phyloP scores from a whole-genome alignment of 2,797 vertebrate genomes.

The Sebastolobus altivelis region DNA sequence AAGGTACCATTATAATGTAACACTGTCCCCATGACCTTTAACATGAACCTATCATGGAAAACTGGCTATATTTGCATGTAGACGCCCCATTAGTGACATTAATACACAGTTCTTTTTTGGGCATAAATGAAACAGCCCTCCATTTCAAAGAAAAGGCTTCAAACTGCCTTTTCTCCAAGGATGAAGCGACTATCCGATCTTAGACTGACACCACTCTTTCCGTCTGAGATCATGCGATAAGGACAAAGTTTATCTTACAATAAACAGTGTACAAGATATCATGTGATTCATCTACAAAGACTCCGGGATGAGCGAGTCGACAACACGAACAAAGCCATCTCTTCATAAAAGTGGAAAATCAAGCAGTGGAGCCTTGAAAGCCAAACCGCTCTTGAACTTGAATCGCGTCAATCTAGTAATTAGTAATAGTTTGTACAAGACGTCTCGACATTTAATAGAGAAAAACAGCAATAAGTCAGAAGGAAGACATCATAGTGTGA shows the following conservation, averaged over 20 bases:
- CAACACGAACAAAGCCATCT: conserved; percentile 34
- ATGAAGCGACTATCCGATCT: background rate
- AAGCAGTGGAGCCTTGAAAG: conserved; percentile 23
- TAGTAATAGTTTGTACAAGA: background rate
- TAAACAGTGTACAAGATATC: conserved; percentile 21
- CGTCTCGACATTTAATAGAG: background rate
- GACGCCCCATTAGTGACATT: background rate
- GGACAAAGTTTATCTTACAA: conserved; percentile 30
- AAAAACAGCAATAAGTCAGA: background rate
- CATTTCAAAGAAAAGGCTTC: conserved; percentile 29
- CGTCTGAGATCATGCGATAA: conserved; percentile 30
- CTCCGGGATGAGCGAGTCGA: conserved; percentile 3
- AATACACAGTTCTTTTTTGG: background rate
- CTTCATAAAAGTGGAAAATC: conserved; percentile 31
- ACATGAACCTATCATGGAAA: background rate
- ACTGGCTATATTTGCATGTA: background rate
- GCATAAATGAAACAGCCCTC: background rate
- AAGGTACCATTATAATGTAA: background rate
- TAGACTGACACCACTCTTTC: conserved; percentile 26
- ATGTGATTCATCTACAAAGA: conserved; percentile 34
- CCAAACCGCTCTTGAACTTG: conserved; percentile 24
- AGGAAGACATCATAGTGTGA: background rate
- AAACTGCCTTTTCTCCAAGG: background rate
- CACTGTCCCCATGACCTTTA: background rate
- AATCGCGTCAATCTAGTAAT: conserved; percentile 23